Base-by-base conservation (phyloP, 2,888 invertebrate species). In the Parthenolecanium corni region DNA sequence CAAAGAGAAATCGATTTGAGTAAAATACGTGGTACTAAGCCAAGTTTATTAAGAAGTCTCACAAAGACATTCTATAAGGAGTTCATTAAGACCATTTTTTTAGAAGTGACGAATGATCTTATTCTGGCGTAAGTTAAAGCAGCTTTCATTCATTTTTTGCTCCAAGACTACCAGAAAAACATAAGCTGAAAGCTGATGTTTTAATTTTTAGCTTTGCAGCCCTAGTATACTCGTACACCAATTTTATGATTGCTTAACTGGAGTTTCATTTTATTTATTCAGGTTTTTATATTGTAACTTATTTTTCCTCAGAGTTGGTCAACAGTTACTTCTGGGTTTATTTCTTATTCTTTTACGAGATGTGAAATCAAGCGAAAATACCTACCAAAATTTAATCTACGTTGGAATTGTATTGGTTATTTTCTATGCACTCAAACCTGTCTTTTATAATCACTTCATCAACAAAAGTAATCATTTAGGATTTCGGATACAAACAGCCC, bases 361-460 rank as follows among this genome's bases (percentile, higher is more conserved):
- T 11, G 6, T 44, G 16, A 53, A 54, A 21, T 14, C 53, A 2
- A 44, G 53, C 16, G n/a, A 11, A 16, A 16, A 25, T 3, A 11
- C 24, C 2, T 31, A 24, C 2, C 11, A 25, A 25, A 20, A 18
- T 12, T 21, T 63, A 16, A 54, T 21, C 21, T 31, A 46, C 24
- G 46, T 52, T 0, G 54, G 63, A 16, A 23, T 54, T 14, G 16
- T 31, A n/a, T 20, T 63, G 31, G 31, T 63, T 11, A 36, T 36
- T 2, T 54, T 38, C 18, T 63, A 52, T 36, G 63, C 44, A 18
- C 20, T 52, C 20, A 53, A 63, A 31, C 46, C 40, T 42, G 16
- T 63, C 14, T 18, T 63, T n/a, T 44, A 53, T 9, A 63, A 63
- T 63, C 63, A 63, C 16, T 63, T 63, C 38, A 16, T 63, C n/a